A percentile compares a stretch with the other conserved stretches of the same genome.
Conservation (phyloP, 2,888 invertebrate species). For the Ectropis crepuscularia region DNA sequence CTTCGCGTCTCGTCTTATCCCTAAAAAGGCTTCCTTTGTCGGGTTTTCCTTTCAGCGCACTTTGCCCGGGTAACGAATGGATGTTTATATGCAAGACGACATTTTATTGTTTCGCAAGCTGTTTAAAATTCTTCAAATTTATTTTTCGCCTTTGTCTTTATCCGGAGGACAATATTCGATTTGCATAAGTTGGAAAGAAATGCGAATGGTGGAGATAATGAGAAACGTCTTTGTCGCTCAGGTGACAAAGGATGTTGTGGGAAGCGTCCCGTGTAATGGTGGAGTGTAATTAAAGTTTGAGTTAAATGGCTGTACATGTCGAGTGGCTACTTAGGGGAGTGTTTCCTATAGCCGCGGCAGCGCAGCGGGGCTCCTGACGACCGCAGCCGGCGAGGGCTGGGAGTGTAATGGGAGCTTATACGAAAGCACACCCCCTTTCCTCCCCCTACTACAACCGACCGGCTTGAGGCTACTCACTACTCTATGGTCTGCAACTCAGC, state of each 20-base stretch:
- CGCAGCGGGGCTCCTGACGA: conserved; percentile 49
- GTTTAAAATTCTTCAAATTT: conserved; percentile 47
- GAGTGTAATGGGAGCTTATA: conserved; percentile 69
- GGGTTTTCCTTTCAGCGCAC: conserved; percentile 69
- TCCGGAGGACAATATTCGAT: conserved; percentile 40
- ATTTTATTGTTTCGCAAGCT: conserved; percentile 49
- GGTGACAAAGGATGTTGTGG: conserved; percentile 47
- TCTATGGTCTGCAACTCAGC: conserved; percentile 20
- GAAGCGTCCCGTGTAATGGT: conserved; percentile 57
- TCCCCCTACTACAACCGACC: conserved; percentile 52
- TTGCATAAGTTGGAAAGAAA: conserved; percentile 42
- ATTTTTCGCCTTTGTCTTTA: conserved; percentile 40
- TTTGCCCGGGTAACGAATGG: conserved; percentile 62
- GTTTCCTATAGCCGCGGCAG: conserved; percentile 46
- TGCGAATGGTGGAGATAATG: conserved; percentile 27
- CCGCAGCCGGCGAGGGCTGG: conserved; percentile 65
- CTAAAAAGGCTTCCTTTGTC: conserved; percentile 70
- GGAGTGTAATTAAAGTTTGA: conserved; percentile 68
- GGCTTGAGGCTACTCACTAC: conserved; percentile 8
- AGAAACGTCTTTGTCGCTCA: conserved; percentile 41
- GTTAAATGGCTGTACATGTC: conserved; percentile 67
- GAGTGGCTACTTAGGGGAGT: conserved; percentile 59
- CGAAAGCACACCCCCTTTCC: conserved; percentile 48
- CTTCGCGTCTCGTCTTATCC: conserved; percentile 73
- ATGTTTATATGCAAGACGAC: conserved; percentile 57